Base-by-base conservation (phyloP, 1,140 invertebrate genomes). In the Pararge aegeria region DNA sequence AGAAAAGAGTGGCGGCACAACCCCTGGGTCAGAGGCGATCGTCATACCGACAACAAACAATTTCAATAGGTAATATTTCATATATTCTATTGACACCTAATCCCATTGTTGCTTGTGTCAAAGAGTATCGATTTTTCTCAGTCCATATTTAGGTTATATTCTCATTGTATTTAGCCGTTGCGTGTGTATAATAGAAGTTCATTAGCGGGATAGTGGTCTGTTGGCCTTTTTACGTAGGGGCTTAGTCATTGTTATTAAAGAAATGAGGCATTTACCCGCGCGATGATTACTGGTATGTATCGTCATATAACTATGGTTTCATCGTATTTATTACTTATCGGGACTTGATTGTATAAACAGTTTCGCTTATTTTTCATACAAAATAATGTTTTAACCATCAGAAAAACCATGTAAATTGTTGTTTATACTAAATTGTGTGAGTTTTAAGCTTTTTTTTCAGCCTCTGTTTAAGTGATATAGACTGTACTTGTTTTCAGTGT, bases 41-140 rank as follows among this genome's bases (percentile, higher is more conserved):
- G 70, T 80, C 52, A 82, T 86, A 74, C 85, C 84, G 16, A 72
- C 76, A 53, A 78, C 79, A 72, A 85, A 78, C 58, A 75, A 75
- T 58, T 84, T 82, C 66, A 83, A 88, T 83, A 87, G 85, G 87
- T 89, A 65, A 70, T 70, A 73, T 74, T 70, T 71, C 40, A 19
- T 63, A 61, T 58, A 60, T 61, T 61, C 57, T 77, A 73, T 71
- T 75, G 72, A 75, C 68, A 68, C 64, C 66, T 59, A 61, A 64
- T 61, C 70, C 73, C 81, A 75, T 80, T 80, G 79, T 78, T 79
- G 70, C 64, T 69, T 65, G 66, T 78, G 73, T 85, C 87, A 87
- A 68, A 65, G 56, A 67, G 58, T 90, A 90, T 90, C 78, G 89
- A 90, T 90, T 90, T 90, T 90, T 88, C 83, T 59, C 64, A 56